Conservation (phyloP, 2,888 invertebrate genomes). For the Archaeoteleia sp. region DNA sequence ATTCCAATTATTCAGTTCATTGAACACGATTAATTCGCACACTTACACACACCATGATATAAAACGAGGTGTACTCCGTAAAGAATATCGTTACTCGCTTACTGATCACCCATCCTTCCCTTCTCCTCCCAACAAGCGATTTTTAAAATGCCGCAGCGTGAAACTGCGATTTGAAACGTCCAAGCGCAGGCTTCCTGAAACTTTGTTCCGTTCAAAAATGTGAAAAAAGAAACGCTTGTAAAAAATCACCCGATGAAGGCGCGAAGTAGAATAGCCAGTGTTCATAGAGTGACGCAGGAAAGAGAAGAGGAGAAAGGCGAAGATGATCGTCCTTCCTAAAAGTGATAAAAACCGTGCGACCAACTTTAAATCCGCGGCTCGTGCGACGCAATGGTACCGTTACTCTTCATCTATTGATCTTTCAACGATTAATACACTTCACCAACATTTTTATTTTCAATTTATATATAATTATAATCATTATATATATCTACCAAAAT, state of each 20-base stretch:
- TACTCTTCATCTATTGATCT: conserved; percentile 49
- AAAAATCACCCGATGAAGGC: conserved; percentile 53
- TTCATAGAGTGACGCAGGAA: conserved; percentile 32
- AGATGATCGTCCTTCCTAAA: conserved; percentile 54
- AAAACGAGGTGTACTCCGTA: conserved; percentile 23
- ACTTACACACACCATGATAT: conserved; percentile 14
- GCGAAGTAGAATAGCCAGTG: conserved; percentile 44
- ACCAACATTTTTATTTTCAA: conserved; percentile 17
- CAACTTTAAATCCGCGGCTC: conserved; percentile 65
- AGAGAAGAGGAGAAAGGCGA: conserved; percentile 40
- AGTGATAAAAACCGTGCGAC: conserved; percentile 57
- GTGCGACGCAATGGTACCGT: conserved; percentile 63
- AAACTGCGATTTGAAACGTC: conserved; percentile 59
- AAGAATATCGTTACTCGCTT: conserved; percentile 48
- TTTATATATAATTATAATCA: too few relatives aligned
- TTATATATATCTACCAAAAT: too few relatives aligned
- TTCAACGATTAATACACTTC: conserved; percentile 2
- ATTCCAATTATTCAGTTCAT: conserved; percentile 37
- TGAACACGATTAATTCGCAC: conserved; percentile 42
- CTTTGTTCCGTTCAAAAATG: conserved; percentile 36
- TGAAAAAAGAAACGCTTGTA: conserved; percentile 29
- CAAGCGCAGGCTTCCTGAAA: conserved; percentile 54
- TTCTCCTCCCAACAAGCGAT: too few relatives aligned
- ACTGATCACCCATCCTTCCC: conserved; percentile 55
- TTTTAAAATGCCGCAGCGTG: conserved; percentile 54